Evolutionary conservation across 2,888 invertebrate genomes (phyloP), one percentile per base, ranked within the genome.

Genomic region (Dioctria linearis): DNA sequence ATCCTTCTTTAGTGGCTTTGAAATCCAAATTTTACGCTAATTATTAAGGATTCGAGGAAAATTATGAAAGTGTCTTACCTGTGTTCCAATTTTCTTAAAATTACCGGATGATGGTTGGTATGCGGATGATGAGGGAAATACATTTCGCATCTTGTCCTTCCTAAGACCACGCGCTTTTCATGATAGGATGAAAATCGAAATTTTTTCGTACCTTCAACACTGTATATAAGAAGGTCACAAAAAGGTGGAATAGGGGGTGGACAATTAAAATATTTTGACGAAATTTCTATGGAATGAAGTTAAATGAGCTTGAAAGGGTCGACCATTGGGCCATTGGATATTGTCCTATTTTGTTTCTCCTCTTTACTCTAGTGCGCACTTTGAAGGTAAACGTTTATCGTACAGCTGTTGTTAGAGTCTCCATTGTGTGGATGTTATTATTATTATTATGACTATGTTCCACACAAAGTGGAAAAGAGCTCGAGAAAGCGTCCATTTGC

Each of bases 21-120:
- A 51, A 69, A 37, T 43, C 51, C 69, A 13, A 49, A 69, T 49
- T 69, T 69, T 69, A 51, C 51, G 51, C 69, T 69, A 69, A 69
- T 69, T 69, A 43, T 69, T 51, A 46, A 51, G 37, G 69, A 39
- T 61, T 46, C 40, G 37, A 25, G 51, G 37, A 46, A 39, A 69
- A 69, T 69, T 49, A 49, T 37, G 51, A 69, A 49, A 51, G 51
- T 69, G 39, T 39, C 37, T 69, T 69, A 69, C 69, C 69, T 39
- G 69, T 4, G 69, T 51, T 25, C 37, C 25, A 51, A 69, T 51
- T 51, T 69, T 39, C 37, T 69, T 13, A 49, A 46, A 39, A 51
- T 37, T 69, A 51, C 39, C 40, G 42, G 25, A 25, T 25, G 25
- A 25, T 25, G 25, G 1, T 25, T 25, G 25, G 25, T 25, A 25